These are phyloP conservation scores for Morinoia aosen DNA, from an alignment of 2,888 invertebrate species.

Conservation along the genomic window DNA sequence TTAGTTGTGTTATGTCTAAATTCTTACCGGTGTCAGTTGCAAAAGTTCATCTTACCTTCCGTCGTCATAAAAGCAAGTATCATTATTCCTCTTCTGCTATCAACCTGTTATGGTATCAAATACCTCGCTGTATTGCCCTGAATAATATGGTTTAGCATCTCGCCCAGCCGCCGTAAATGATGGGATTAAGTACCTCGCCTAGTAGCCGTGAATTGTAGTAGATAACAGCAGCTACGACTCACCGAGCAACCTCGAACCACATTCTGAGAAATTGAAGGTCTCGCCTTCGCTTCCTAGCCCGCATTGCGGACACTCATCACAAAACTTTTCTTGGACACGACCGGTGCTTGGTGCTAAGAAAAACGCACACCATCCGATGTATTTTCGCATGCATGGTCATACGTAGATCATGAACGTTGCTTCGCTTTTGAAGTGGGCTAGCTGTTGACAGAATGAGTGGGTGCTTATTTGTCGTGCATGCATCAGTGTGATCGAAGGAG, in stretches of 20 bases:
- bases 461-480: background rate
- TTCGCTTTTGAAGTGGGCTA: background rate
- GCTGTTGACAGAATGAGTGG: background rate
- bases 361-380: background rate
- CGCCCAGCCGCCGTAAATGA: background rate
- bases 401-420: background rate
- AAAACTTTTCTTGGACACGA: background rate
- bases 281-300: background rate
- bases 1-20: too few species aligned
- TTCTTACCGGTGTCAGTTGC: too few species aligned
- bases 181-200: background rate
- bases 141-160: too few species aligned
- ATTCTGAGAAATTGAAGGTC: background rate
- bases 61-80: too few species aligned
- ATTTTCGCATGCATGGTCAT: background rate
- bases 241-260: background rate
- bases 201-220: background rate
- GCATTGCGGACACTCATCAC: background rate
- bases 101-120: too few species aligned
- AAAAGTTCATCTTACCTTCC: too few species aligned
- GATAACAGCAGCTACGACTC: background rate
- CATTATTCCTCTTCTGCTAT: too few species aligned
- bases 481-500: background rate
- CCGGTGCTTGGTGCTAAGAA: background rate
- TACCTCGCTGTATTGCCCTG: too few species aligned